A percentile compares a stretch with the other conserved stretches of the same genome.
Evolutionary conservation across 2,113 vertebrate species (phyloP).

Genomic region (Heloderma charlesbogerti): DNA sequence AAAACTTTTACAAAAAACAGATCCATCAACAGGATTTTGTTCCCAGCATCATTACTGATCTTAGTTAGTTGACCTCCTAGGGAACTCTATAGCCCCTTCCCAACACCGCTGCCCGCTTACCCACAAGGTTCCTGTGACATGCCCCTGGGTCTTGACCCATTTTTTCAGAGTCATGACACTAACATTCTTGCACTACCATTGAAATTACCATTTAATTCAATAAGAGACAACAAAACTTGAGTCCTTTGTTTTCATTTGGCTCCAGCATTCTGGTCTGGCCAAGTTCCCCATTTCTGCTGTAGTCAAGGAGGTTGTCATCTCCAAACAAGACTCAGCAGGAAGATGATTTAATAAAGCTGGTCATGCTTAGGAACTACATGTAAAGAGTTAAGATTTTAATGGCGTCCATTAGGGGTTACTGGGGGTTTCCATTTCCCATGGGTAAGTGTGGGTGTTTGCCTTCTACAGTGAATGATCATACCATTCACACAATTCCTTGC

Average conservation of each 20-base stretch:
- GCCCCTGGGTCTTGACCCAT: neutral
- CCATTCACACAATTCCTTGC: too few relatives aligned
- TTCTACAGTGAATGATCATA: too few relatives aligned
- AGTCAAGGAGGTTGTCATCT: slow-evolving; percentile 16
- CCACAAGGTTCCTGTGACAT: neutral
- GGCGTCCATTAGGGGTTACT: neutral
- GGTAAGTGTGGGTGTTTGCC: neutral
- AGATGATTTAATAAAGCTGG: neutral
- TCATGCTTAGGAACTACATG: neutral
- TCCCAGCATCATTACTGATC: neutral
- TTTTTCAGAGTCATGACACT: neutral
- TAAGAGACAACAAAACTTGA: neutral
- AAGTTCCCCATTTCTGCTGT: slow-evolving; percentile 8
- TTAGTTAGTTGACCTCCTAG: neutral
- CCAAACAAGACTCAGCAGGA: neutral
- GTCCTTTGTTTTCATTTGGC: slow-evolving; percentile 22
- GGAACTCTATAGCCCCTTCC: neutral
- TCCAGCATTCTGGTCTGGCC: neutral
- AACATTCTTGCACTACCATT: neutral
- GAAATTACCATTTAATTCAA: neutral
- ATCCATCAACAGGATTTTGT: neutral
- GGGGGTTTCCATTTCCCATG: neutral
- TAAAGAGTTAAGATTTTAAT: neutral
- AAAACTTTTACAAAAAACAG: neutral
- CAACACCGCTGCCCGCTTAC: neutral